Evolutionary conservation across 2,113 vertebrate species (phyloP).

Genomic region (Pluvialis apricaria): DNA sequence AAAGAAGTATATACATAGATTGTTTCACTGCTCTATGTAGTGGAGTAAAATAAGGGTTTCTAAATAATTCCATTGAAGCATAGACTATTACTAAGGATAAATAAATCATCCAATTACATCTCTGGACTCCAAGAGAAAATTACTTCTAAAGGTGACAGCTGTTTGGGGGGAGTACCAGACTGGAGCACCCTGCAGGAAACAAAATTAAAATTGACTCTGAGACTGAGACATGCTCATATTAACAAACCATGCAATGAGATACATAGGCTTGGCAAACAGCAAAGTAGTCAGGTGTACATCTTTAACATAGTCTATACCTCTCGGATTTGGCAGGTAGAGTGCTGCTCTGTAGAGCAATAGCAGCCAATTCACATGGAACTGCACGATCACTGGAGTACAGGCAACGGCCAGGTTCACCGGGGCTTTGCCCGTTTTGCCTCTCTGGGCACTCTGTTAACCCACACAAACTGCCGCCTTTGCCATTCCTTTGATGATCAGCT

Average conservation of each 20-base stretch:
- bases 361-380: not conserved
- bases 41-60: not conserved
- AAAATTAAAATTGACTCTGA: not conserved
- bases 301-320: not conserved
- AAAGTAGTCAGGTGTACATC: not conserved
- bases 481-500: not conserved
- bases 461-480: too few species aligned
- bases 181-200: not conserved
- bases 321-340: not conserved
- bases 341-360: not conserved
- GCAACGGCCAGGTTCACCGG: not conserved
- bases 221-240: not conserved
- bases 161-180: not conserved
- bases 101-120: not conserved
- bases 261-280: accelerated
- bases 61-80: not conserved
- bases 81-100: not conserved
- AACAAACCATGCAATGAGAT: not conserved
- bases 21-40: not conserved
- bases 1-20: not conserved
- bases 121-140: not conserved
- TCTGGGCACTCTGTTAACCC: not conserved
- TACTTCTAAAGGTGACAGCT: not conserved
- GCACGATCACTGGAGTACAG: not conserved
- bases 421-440: not conserved